A percentile compares a stretch with the other conserved stretches of the same genome.
phyloP scores from a whole-genome alignment of 1,140 invertebrate species.

The Cherax destructor region DNA sequence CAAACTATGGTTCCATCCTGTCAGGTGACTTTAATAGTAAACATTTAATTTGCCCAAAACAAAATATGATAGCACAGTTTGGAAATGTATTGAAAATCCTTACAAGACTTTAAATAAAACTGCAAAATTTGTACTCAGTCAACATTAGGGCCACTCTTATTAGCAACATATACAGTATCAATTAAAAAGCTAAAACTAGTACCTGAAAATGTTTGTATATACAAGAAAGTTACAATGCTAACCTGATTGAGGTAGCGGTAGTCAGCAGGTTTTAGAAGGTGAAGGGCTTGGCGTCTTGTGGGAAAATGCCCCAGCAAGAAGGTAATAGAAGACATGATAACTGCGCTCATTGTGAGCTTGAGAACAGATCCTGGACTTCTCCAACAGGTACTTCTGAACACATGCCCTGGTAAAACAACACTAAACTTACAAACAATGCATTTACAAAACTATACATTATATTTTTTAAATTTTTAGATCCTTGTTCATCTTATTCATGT shows the following conservation, averaged over 20 bases:
- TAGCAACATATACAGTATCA: not conserved
- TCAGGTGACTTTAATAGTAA: too few relatives aligned
- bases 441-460: not conserved
- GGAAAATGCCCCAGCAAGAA: conserved; percentile 92
- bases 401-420: conserved; percentile 82
- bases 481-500: too few relatives aligned
- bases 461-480: too few relatives aligned
- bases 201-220: not conserved
- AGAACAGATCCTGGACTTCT: conserved; percentile 95
- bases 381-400: conserved; percentile 96
- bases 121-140: too few relatives aligned
- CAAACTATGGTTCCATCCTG: too few relatives aligned
- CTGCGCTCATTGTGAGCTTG: conserved; percentile 96
- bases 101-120: too few relatives aligned
- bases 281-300: conserved; percentile 85
- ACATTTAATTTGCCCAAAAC: too few relatives aligned
- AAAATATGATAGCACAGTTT: too few relatives aligned
- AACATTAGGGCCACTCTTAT: not conserved
- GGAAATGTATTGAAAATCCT: too few relatives aligned
- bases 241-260: conserved; percentile 92
- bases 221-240: conserved; percentile 36
- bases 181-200: not conserved
- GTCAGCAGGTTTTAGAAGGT: conserved; percentile 87
- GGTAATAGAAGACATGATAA: conserved; percentile 98
- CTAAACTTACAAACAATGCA: not conserved